Conservation (phyloP, 2,797 vertebrate genomes). For the Silurus lanzhouensis region DNA sequence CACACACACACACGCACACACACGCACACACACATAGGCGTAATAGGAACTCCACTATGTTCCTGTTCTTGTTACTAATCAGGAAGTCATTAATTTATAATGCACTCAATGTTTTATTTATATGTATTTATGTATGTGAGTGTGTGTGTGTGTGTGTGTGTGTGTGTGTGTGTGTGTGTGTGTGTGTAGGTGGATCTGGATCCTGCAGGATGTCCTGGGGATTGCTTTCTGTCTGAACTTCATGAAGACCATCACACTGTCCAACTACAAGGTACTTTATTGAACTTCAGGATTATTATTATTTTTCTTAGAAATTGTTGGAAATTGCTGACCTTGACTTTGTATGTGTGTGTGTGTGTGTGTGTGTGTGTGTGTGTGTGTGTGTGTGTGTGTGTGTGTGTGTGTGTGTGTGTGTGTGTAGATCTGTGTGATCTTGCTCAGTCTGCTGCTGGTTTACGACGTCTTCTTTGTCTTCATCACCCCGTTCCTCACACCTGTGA, state of each 20-base stretch:
- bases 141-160: slow-evolving; percentile 3
- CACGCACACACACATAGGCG: not conserved
- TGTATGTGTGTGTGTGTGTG: slow-evolving; percentile 1
- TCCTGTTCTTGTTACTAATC: not conserved
- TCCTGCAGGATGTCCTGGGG: slow-evolving; percentile 92
- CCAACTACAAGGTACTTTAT: slow-evolving; percentile 88
- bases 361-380: not conserved
- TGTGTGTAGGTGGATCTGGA: slow-evolving; percentile 90
- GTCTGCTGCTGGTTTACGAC: slow-evolving; percentile 91
- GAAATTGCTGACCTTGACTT: not conserved
- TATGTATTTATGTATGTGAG: not conserved
- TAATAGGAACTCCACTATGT: not conserved
- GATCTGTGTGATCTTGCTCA: slow-evolving; percentile 94
- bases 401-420: slow-evolving; percentile 61
- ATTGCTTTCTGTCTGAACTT: slow-evolving; percentile 94
- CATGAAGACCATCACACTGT: slow-evolving; percentile 90
- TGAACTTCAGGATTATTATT: no score
- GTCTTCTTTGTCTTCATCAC: slow-evolving; percentile 99
- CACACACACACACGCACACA: slow-evolving; percentile 1
- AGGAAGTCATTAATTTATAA: not conserved
- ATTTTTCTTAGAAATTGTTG: not conserved
- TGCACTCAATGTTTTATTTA: not conserved
- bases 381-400: slow-evolving; percentile 44
- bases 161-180: slow-evolving; percentile 20
- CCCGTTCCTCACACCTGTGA: slow-evolving; percentile 82